Evolutionary conservation across 1,140 invertebrate species (phyloP).

Genomic region (Plectrocnemia conspersa): DNA sequence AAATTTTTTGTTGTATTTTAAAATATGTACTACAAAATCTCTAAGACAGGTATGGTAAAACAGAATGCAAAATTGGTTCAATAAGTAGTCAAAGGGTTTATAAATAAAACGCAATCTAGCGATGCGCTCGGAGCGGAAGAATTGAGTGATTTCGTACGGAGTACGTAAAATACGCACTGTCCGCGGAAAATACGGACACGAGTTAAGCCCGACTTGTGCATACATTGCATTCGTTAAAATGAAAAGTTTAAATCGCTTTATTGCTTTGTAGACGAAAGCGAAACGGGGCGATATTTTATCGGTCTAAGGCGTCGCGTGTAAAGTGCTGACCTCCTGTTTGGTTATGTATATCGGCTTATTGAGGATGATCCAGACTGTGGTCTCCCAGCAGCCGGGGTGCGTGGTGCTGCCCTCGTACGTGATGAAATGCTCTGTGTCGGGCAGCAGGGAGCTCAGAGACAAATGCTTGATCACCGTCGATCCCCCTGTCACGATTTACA

Average conservation of each 20-base stretch:
- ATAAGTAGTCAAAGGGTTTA: too few relatives aligned
- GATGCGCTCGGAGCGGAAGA: too few relatives aligned
- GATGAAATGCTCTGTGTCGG: conserved; percentile 86
- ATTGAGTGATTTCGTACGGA: too few relatives aligned
- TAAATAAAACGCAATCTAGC: too few relatives aligned
- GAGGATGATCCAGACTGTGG: conserved; percentile 90
- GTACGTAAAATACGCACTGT: too few relatives aligned
- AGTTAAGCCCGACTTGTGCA: too few relatives aligned
- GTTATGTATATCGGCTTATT: conserved; percentile 96
- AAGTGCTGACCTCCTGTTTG: conserved; percentile 80
- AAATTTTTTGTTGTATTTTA: too few relatives aligned
- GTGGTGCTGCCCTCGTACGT: conserved; percentile 98
- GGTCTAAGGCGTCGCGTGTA: too few relatives aligned
- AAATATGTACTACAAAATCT: too few relatives aligned
- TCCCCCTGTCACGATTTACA: conserved; percentile 55
- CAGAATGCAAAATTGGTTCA: too few relatives aligned
- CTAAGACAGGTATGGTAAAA: too few relatives aligned
- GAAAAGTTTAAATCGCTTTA: conserved; percentile 14
- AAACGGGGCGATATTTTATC: background rate
- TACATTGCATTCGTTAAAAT: background rate
- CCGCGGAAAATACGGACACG: too few relatives aligned
- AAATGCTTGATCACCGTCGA: conserved; percentile 76
- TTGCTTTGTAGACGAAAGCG: background rate
- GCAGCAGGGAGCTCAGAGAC: conserved; percentile 76
- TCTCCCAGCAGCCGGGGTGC: conserved; percentile 90